A percentile compares a stretch with the other conserved stretches of the same genome.
Evolutionary conservation across 2,797 vertebrate species (phyloP).

Genomic region (Channallabes apus): DNA sequence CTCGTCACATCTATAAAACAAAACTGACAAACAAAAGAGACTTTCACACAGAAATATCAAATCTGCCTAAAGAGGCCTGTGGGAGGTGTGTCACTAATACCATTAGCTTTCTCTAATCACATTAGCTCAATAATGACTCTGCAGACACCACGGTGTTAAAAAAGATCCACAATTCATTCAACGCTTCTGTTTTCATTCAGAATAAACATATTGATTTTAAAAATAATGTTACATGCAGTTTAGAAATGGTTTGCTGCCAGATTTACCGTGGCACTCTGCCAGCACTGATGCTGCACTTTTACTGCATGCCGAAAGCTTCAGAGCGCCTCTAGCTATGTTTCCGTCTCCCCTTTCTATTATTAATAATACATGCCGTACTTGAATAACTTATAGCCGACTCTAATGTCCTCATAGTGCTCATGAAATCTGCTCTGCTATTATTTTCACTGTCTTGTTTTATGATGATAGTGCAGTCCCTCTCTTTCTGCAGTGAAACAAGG

Average conservation of each 20-base stretch:
- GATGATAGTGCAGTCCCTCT: constrained; percentile 4
- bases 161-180: constrained; percentile 28
- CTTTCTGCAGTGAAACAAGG: background rate
- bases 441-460: background rate
- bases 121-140: constrained; percentile 23
- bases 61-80: background rate
- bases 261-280: constrained; percentile 32
- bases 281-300: constrained; percentile 17
- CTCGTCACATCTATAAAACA: background rate
- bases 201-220: constrained; percentile 44
- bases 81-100: constrained; percentile 31
- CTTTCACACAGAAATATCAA: background rate
- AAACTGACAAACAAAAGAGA: too few species aligned
- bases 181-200: constrained; percentile 33
- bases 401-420: background rate
- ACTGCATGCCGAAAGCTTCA: constrained; percentile 5
- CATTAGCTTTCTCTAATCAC: constrained; percentile 32
- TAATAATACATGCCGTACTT: background rate
- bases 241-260: constrained; percentile 27
- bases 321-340: background rate
- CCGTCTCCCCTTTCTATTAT: background rate
- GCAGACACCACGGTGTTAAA: constrained; percentile 25
- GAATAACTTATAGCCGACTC: background rate
- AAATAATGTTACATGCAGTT: constrained; percentile 29
- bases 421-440: background rate